A percentile compares a stretch with the other conserved stretches of the same genome.
Conservation (phyloP, 1,140 invertebrate species). For the Bombus impatiens region DNA sequence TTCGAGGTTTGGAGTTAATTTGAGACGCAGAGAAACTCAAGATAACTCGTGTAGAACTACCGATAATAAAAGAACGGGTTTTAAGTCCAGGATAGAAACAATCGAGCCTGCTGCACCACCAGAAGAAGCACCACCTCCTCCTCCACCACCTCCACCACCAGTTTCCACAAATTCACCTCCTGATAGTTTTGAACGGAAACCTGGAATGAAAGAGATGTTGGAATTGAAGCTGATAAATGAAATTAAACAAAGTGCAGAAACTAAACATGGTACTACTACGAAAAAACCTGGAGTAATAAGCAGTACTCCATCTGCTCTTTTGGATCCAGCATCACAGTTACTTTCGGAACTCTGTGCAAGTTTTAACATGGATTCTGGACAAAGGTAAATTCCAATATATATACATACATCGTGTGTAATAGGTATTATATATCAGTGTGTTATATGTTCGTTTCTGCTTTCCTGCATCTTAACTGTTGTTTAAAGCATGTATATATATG, state of each 20-base stretch:
- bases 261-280: constrained; percentile 78
- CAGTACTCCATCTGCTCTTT: constrained; percentile 60
- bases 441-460: no score
- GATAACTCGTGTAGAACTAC: constrained; percentile 68
- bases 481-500: background rate
- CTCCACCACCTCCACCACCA: constrained; percentile 74
- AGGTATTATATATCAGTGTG: no score
- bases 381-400: constrained; percentile 28
- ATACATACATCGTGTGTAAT: background rate
- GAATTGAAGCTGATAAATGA: constrained; percentile 91
- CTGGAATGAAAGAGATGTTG: constrained; percentile 89
- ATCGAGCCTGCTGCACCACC: constrained; percentile 56
- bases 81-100: constrained; percentile 71
- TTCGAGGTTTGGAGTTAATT: constrained; percentile 87
- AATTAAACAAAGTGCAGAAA: constrained; percentile 90
- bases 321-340: constrained; percentile 88
- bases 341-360: constrained; percentile 87
- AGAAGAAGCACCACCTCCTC: constrained; percentile 73
- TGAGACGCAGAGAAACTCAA: constrained; percentile 85
- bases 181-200: constrained; percentile 75
- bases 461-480: background rate
- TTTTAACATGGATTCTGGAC: constrained; percentile 76
- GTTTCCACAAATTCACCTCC: constrained; percentile 37
- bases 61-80: constrained; percentile 71
- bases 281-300: constrained; percentile 65